Evolutionary conservation across 2,888 invertebrate species (phyloP), one percentile per base, ranked within the genome.

Genomic region (Clistopyga incitator): DNA sequence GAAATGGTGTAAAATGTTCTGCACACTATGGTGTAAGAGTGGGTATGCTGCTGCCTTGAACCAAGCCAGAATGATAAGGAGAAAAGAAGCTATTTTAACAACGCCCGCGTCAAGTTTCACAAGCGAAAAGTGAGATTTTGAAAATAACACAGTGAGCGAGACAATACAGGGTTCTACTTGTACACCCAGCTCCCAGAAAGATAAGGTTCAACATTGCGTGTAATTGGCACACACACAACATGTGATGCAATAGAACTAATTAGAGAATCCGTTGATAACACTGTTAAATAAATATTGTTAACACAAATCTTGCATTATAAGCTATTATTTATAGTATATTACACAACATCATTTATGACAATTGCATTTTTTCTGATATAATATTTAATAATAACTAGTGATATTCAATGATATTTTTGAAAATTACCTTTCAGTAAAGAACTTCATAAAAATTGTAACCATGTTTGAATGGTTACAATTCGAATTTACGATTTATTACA

Each of bases 31-130:
- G 4, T 29, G 3, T 29, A 29, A 29, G n/a, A n/a, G n/a, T n/a
- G n/a, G n/a, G n/a, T n/a, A n/a, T n/a, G n/a, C n/a, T n/a, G n/a
- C n/a, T n/a, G n/a, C 29, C 29, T 29, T 29, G 29, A 67, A 47
- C 72, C 76, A 75, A 84, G 77, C 80, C 78, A 75, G 47, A 78
- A 84, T 77, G 85, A 86, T 84, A 84, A 81, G 79, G 75, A 85
- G 86, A 84, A 84, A 85, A 87, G 85, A 87, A 84, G 85, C 85
- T 87, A 84, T 86, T 87, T 84, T 81, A 81, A 86, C 81, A 84
- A 84, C 85, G 84, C 87, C 88, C 89, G 90, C 88, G 90, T 91
- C 88, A 88, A 88, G 90, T 91, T 92, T 90, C 90, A 88, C 88
- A 86, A 86, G 87, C 85, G 87, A 86, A 84, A 89, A 90, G 87